Percentiles rank a stretch among this genome's conserved stretches.
These are phyloP conservation scores for Zhengitettix transpicula DNA, from an alignment of 2,888 invertebrate species.

Conservation along the genomic window DNA sequence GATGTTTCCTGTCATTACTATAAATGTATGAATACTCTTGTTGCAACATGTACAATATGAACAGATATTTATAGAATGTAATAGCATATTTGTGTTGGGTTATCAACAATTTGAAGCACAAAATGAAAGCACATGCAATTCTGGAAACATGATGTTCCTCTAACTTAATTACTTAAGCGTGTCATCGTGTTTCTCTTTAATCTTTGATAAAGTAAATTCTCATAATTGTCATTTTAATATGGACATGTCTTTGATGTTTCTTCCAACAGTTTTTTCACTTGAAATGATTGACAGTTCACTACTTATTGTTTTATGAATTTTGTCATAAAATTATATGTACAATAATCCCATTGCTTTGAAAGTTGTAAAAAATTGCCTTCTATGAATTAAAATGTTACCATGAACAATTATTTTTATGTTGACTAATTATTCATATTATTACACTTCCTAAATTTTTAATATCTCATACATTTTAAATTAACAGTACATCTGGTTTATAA, in stretches of 20 bases:
- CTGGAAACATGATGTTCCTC: neutral
- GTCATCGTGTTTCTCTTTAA: neutral
- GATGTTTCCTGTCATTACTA: neutral
- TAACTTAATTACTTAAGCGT: neutral
- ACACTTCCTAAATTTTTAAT: too few relatives aligned
- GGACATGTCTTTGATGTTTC: constrained; percentile 5
- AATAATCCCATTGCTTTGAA: constrained; percentile 2
- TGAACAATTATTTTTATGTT: neutral
- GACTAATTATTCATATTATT: too few relatives aligned
- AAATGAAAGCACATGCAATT: constrained; percentile 4
- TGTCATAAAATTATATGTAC: constrained; percentile 3
- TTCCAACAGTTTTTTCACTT: neutral
- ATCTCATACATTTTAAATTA: too few relatives aligned
- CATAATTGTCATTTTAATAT: neutral
- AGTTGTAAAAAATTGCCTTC: constrained; percentile 10
- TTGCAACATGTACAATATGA: neutral
- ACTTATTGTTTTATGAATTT: constrained; percentile 5
- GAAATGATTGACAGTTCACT: constrained; percentile 1
- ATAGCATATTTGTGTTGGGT: neutral
- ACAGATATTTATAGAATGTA: neutral
- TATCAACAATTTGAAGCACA: constrained; percentile 2
- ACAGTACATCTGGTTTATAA: too few relatives aligned
- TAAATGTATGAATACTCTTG: neutral
- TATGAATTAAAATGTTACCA: constrained; percentile 14
- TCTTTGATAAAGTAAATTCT: neutral